Conservation (phyloP, 2,113 vertebrate genomes). For the Pseudorectes ferrugineus region DNA sequence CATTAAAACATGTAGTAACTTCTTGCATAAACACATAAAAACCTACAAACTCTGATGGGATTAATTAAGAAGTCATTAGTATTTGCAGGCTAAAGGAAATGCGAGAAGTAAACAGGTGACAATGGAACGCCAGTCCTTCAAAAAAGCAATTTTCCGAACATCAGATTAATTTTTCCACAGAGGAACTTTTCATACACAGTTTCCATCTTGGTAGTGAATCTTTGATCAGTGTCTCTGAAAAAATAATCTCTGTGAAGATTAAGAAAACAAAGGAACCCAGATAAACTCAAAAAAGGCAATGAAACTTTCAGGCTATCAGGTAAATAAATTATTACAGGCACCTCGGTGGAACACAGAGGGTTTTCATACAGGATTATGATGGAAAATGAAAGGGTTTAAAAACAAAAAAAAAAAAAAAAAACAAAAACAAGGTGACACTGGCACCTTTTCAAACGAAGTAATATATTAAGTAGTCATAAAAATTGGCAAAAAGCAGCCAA, state of each 20-base stretch:
- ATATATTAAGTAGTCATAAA: neutral
- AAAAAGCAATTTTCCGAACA: neutral
- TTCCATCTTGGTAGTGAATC: neutral
- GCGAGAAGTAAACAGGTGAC: neutral
- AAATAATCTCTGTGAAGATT: neutral
- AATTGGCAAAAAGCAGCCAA: neutral
- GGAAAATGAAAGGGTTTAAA: neutral
- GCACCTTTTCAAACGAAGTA: neutral
- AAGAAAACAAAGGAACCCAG: neutral
- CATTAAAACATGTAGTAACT: neutral
- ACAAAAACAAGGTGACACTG: neutral
- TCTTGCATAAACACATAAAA: neutral
- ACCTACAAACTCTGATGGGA: neutral
- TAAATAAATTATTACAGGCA: neutral
- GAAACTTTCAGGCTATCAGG: neutral
- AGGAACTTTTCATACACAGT: neutral
- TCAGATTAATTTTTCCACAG: neutral
- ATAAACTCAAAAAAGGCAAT: neutral
- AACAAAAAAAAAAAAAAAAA: too few relatives aligned
- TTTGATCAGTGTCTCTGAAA: slow-evolving; percentile 6
- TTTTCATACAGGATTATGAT: neutral
- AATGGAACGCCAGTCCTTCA: neutral
- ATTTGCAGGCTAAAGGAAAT: neutral
- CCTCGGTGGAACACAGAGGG: neutral
- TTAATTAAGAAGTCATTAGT: neutral